Evolutionary conservation across 2,888 invertebrate species (phyloP).

Genomic region (Liposcelis brunnea): DNA sequence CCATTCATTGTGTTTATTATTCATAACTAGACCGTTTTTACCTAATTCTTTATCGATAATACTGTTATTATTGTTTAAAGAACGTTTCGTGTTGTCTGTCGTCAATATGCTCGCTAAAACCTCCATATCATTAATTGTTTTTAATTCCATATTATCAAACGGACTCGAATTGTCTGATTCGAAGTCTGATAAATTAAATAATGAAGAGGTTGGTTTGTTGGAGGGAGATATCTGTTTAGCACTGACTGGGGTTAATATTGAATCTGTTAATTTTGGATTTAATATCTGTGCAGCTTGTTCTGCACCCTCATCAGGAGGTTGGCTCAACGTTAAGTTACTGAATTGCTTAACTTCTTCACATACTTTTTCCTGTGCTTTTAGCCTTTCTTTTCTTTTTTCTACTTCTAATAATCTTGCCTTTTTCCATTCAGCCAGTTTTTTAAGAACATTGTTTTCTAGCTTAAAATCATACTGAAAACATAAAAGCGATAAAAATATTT

Average conservation of each 20-base stretch:
- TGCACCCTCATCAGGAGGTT: conserved; percentile 30
- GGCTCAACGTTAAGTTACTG: conserved; percentile 36
- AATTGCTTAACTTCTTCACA: conserved; percentile 42
- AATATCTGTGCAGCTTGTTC: conserved; percentile 9
- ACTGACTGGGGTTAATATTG: conserved; percentile 19
- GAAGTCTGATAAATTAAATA: conserved; percentile 51
- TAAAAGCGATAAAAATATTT: conserved; percentile 7
- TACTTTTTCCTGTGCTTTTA: conserved; percentile 40
- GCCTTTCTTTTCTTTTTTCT: conserved; percentile 40
- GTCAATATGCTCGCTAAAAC: conserved; percentile 58
- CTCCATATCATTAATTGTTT: conserved; percentile 84
- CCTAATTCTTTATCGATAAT: background rate
- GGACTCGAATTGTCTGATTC: conserved; percentile 84
- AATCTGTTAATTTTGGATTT: conserved; percentile 13
- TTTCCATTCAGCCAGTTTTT: conserved; percentile 53
- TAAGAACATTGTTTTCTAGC: conserved; percentile 52
- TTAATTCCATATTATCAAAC: conserved; percentile 82
- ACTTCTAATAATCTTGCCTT: conserved; percentile 42
- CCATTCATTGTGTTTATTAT: conserved; percentile 1
- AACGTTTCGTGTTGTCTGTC: conserved; percentile 9
- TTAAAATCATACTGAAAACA: conserved; percentile 44
- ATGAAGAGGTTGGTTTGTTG: conserved; percentile 28
- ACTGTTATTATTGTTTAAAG: conserved; percentile 1
- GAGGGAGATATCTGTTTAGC: conserved; percentile 25
- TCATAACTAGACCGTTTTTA: conserved; percentile 8